Evolutionary conservation across 2,797 vertebrate species (phyloP), one percentile per base, ranked within the genome.

Genomic region (Peromyscus aztecus): DNA sequence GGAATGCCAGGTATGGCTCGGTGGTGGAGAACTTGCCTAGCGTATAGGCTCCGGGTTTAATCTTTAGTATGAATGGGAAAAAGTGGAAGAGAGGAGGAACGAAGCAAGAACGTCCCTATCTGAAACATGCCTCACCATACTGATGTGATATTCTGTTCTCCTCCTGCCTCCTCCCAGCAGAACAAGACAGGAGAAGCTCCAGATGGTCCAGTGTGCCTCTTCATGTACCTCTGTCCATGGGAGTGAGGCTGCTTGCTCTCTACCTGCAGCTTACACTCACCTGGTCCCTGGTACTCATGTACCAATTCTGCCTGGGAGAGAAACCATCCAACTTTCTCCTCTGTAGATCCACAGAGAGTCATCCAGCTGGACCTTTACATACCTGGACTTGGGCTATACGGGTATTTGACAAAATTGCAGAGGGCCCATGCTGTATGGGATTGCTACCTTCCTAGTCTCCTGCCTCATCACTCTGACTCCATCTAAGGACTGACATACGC

Each of bases 141-240:
- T 13, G 27, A 57, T 31, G 2, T 27, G 34, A 59, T 16, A 6
- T 37, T 52, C 46, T 0, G 14, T 14, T 16, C n/a, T 21, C 6
- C 4, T 65, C 17, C 19, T 87, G 67, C 6, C 24, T 85, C 29
- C 43, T n/a, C 11, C 23, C 0, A 37, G 49, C 40, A 89, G 78
- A 43, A 21, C 43, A 43, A 57, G 49, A 29, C 71, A n/a, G 4
- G 43, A 71, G 71, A 31, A 4, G 52, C 0, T 55, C 2, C 2
- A 7, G 10, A 24, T 0, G 61, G 4, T 43, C 2, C 40, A 0
- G 2, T 61, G 4, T 9, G 29, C 19, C 16, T 37, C 43, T 24
- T 21, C 7, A 4, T 1, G 9, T 43, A 46, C 24, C 6, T 6
- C 40, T 46, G 16, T 13, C 1, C n/a, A 14, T 2, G 2, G 8